A percentile compares a stretch with the other conserved stretches of the same genome.
phyloP scores from a whole-genome alignment of 1,140 invertebrate species.

The Drosophila miranda region DNA sequence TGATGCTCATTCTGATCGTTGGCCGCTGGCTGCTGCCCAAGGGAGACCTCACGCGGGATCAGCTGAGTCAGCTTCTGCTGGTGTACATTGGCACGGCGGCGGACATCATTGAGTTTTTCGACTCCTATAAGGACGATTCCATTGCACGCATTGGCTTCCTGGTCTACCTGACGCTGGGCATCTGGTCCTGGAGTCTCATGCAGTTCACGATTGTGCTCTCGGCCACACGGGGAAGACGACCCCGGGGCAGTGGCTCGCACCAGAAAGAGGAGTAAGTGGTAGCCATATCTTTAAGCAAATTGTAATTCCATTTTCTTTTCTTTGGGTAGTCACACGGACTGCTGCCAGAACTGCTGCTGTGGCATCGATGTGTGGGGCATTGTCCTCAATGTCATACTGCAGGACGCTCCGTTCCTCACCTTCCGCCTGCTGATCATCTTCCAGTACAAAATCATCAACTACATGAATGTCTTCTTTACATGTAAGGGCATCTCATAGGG shows the following conservation, averaged over 20 bases:
- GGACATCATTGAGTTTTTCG: conserved; percentile 98
- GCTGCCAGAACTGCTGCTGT: conserved; percentile 86
- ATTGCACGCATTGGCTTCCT: conserved; percentile 89
- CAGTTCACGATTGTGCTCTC: conserved; percentile 96
- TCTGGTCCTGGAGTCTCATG: conserved; percentile 94
- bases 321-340: conserved; percentile 68
- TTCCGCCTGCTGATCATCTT: conserved; percentile 92
- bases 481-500: conserved; percentile 84
- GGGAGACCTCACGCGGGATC: conserved; percentile 93
- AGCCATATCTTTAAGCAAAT: too few species aligned
- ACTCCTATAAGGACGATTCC: conserved; percentile 94
- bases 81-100: conserved; percentile 94
- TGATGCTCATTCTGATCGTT: conserved; percentile 94
- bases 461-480: conserved; percentile 97
- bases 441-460: conserved; percentile 93
- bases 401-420: conserved; percentile 93
- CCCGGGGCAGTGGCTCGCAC: conserved; percentile 69
- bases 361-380: conserved; percentile 93
- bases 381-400: conserved; percentile 89
- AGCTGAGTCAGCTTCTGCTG: conserved; percentile 94
- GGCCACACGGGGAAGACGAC: conserved; percentile 89
- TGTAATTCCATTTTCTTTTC: neutral
- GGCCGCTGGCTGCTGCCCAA: conserved; percentile 95
- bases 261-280: conserved; percentile 66
- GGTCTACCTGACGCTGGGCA: conserved; percentile 89